phyloP scores from a whole-genome alignment of 2,797 vertebrate species.

The Nannoperca australis region DNA sequence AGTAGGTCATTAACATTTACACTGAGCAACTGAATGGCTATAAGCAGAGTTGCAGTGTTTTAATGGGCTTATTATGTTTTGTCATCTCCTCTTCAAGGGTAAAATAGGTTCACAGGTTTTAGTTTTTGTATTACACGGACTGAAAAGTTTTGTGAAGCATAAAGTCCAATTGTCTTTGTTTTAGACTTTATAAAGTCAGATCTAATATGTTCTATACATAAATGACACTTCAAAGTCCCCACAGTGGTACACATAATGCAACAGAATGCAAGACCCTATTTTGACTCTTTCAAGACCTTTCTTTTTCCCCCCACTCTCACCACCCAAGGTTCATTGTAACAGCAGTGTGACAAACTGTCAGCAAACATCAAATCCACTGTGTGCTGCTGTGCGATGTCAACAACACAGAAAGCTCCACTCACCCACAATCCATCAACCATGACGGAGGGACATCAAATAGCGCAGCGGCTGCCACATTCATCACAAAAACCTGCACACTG shows the following conservation, averaged over 20 bases:
- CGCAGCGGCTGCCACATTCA: conserved; percentile 65
- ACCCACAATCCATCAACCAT: conserved; percentile 68
- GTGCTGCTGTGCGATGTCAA: conserved; percentile 69
- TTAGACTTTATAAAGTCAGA: conserved; percentile 31
- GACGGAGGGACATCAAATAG: conserved; percentile 73
- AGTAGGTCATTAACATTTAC: not conserved
- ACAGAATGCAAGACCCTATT: conserved; percentile 48
- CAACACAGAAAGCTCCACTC: conserved; percentile 66
- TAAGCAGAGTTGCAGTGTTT: not conserved
- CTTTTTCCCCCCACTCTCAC: conserved; percentile 11
- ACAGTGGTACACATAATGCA: conserved; percentile 47
- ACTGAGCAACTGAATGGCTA: not conserved
- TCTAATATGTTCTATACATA: conserved; percentile 28
- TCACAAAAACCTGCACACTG: conserved; percentile 58
- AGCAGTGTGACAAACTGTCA: conserved; percentile 73
- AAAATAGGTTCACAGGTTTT: conserved; percentile 1
- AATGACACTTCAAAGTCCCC: conserved; percentile 54
- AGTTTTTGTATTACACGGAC: not conserved
- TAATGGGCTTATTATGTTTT: not conserved
- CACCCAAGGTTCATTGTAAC: conserved; percentile 56
- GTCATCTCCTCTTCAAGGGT: not conserved
- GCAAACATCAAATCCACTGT: conserved; percentile 71
- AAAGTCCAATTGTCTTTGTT: conserved; percentile 20
- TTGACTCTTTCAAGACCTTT: conserved; percentile 33
- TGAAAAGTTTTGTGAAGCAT: conserved; percentile 14